These are phyloP conservation scores for human DNA, from an alignment of 2,113 vertebrate genomes.

Conservation along the genomic window GRCh38 chr12:80700001-80700500, in stretches of 20 bases:
- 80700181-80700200: background rate
- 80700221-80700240: background rate
- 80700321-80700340: background rate
- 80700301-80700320: background rate
- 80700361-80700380: background rate
- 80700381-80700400: background rate
- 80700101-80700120: background rate
- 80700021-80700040: background rate
- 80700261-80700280: background rate
- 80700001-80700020: background rate
- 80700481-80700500: background rate
- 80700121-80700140: background rate
- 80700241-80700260: background rate
- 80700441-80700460: background rate
- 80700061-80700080: background rate
- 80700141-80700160: background rate
- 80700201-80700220: background rate
- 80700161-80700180: background rate
- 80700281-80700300: background rate
- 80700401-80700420: background rate
- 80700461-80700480: background rate
- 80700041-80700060: background rate
- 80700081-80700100: background rate
- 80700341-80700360: background rate
- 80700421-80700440: background rate